These are phyloP conservation scores for Lethocerus indicus DNA, from an alignment of 1,140 invertebrate genomes.

Conservation along the genomic window DNA sequence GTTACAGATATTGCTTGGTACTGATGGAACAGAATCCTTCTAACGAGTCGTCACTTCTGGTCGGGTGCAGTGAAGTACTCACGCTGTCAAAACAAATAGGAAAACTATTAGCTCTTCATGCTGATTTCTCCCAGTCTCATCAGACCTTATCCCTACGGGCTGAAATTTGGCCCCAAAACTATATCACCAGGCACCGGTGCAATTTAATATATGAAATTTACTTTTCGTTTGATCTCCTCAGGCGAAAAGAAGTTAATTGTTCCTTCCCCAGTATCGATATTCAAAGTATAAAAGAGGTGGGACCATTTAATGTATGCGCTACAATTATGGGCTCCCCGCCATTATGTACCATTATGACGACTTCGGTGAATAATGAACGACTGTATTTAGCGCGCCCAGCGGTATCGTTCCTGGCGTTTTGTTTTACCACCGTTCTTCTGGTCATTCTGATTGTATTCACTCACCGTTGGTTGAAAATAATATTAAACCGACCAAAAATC, in stretches of 20 bases:
- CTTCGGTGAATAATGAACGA: constrained; percentile 10
- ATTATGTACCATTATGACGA: constrained; percentile 22
- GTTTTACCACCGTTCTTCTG: too few species aligned
- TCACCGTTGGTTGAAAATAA: constrained; percentile 20
- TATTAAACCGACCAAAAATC: constrained; percentile 21
- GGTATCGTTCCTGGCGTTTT: too few species aligned
- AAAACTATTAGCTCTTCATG: too few species aligned
- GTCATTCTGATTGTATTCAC: constrained; percentile 18
- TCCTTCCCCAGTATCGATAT: constrained; percentile 15
- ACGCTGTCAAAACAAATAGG: constrained; percentile 19
- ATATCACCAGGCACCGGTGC: constrained; percentile 18
- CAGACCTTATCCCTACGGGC: constrained; percentile 16
- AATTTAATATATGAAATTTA: constrained; percentile 20
- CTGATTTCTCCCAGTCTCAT: too few species aligned
- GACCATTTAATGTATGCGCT: constrained; percentile 21
- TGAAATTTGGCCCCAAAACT: constrained; percentile 15
- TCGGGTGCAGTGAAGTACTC: constrained; percentile 35
- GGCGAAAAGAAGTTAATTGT: constrained; percentile 20
- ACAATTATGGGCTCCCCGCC: constrained; percentile 13
- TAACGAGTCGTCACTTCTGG: constrained; percentile 28
- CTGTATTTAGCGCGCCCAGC: too few species aligned
- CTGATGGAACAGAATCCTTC: constrained; percentile 27
- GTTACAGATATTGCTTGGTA: constrained; percentile 34
- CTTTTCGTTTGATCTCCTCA: constrained; percentile 13
- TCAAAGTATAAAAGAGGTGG: constrained; percentile 15